Evolutionary conservation across 2,113 vertebrate genomes (phyloP), one percentile per base, ranked within the genome.

Genomic region (Apaloderma vittatum): DNA sequence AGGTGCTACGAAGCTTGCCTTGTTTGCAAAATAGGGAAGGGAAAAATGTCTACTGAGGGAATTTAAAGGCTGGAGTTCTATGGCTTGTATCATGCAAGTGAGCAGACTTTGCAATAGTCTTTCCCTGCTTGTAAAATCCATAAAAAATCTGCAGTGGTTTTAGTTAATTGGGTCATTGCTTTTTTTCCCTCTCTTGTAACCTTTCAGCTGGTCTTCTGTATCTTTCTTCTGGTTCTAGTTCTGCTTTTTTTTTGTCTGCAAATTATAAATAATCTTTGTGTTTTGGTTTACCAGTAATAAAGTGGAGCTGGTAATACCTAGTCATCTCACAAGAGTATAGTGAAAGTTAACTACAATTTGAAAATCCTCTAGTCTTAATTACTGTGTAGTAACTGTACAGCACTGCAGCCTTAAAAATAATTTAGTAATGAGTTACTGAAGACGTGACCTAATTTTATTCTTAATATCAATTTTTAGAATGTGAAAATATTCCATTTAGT

Each of bases 351-450:
- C 21, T 88, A 86, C 52, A 77, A 29, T 77, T 84, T 78, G 68
- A 71, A 89, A 75, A 86, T 71, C 57, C 52, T 71, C 61, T 52
- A 65, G 71, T 94, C 46, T 96, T 96, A 94, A 93, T 97, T 95
- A 88, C 54, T 14, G 20, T 30, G 10, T 21, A 57, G 34, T 68
- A 84, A 68, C 22, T 48, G 51, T 57, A 57, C 43, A 84, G 76
- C 67, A 61, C 65, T 55, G n/a, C 32, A 94, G 45, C 32, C 57
- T 88, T 81, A 84, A 59, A 93, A 91, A 72, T 84, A 86, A 76
- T 72, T 77, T 78, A 74, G 71, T 45, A 65, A 65, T 61, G 75
- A 95, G 24, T 68, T 74, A 40, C 40, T 65, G 80, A 83, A 94
- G 45, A 57, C 12, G 21, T 78, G 76, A 92, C 76, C 86, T 95